phyloP scores from a whole-genome alignment of 2,888 invertebrate species.

The Dicyrtomina minuta region DNA sequence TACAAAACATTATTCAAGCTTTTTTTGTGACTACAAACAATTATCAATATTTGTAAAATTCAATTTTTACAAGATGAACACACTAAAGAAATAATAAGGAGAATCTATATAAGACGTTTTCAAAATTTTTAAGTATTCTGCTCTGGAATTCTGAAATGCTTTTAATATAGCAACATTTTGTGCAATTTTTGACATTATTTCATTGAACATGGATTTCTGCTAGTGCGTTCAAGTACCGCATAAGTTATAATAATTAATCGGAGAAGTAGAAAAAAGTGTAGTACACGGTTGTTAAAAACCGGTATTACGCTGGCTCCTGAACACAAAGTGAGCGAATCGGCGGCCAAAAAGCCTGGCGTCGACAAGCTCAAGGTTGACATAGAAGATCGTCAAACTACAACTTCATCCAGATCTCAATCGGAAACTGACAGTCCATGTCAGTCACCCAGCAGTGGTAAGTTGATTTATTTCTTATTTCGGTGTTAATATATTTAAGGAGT shows the following conservation, averaged over 20 bases:
- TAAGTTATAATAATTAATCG: neutral
- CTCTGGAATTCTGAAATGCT: neutral
- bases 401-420: conserved; percentile 40
- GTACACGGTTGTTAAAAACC: neutral
- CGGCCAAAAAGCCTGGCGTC: conserved; percentile 47
- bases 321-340: conserved; percentile 45
- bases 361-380: conserved; percentile 46
- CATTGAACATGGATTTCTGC: neutral
- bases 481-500: neutral
- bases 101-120: too few relatives aligned
- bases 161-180: neutral
- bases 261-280: neutral
- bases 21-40: too few relatives aligned
- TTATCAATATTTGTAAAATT: too few relatives aligned
- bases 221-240: neutral
- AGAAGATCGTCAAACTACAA: conserved; percentile 40
- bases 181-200: neutral
- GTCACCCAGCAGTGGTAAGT: conserved; percentile 49
- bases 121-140: neutral
- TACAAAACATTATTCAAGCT: too few relatives aligned
- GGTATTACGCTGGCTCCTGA: conserved; percentile 47
- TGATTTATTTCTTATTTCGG: neutral
- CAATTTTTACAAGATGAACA: too few relatives aligned
- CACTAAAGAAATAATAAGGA: too few relatives aligned
- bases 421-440: conserved; percentile 46